Evolutionary conservation across 2,113 vertebrate genomes (phyloP).

Genomic region (Mohoua ochrocephala): DNA sequence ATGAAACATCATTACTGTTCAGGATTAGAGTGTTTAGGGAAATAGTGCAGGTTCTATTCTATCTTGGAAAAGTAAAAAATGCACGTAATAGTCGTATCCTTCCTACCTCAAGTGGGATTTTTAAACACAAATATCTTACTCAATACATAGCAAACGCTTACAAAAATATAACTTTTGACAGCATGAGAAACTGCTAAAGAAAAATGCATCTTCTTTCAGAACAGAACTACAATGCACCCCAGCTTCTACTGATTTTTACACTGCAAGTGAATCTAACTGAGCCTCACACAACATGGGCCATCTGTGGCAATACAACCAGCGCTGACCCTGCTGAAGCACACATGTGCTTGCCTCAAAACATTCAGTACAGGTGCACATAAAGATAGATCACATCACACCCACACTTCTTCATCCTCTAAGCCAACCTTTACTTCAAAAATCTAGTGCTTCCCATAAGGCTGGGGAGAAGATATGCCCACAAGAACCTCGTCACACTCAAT

Average conservation of each 20-base stretch:
- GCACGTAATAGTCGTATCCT: not conserved
- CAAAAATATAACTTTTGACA: constrained; percentile 45
- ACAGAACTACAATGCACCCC: not conserved
- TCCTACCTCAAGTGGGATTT: not conserved
- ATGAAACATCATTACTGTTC: not conserved
- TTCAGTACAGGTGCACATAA: not conserved
- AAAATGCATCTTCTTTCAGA: not conserved
- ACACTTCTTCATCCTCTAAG: not conserved
- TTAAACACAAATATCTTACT: constrained; percentile 9
- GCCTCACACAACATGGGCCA: not conserved
- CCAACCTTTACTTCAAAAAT: not conserved
- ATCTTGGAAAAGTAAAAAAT: not conserved
- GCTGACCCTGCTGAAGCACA: not conserved
- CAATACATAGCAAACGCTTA: not conserved
- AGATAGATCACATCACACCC: not conserved
- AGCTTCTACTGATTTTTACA: not conserved
- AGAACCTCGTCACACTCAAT: not conserved
- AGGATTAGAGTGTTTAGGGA: not conserved
- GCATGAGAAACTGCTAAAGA: not conserved
- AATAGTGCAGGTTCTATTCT: not conserved
- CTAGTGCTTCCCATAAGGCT: not conserved
- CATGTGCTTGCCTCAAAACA: not conserved
- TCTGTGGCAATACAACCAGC: not conserved
- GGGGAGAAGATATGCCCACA: not conserved
- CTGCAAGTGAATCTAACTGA: not conserved